Evolutionary conservation across 2,113 vertebrate genomes (phyloP).

Genomic region (Bubo scandiacus): DNA sequence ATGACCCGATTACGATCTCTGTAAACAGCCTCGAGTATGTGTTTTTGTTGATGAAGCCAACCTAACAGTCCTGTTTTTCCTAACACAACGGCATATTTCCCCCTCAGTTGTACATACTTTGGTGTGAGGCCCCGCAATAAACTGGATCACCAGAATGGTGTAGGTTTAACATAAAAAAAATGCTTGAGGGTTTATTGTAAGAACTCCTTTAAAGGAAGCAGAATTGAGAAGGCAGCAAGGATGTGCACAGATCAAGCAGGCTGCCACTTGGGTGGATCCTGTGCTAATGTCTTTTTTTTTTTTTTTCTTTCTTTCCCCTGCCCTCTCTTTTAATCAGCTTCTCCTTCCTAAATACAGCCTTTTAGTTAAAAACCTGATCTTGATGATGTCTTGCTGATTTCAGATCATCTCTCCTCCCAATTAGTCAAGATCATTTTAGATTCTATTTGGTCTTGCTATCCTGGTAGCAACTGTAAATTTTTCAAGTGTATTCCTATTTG

Average conservation of each 20-base stretch:
- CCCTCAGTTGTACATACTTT: background rate
- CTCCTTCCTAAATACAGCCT: background rate
- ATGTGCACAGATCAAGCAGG: background rate
- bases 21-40: background rate
- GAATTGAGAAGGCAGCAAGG: background rate
- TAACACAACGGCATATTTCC: background rate
- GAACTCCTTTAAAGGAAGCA: background rate
- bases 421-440: background rate
- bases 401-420: background rate
- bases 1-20: background rate
- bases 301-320: background rate
- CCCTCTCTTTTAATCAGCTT: background rate
- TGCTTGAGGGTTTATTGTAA: background rate
- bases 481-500: background rate
- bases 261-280: background rate
- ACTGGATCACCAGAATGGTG: background rate
- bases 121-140: background rate
- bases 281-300: background rate
- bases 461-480: background rate
- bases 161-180: background rate
- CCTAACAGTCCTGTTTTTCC: background rate
- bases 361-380: background rate
- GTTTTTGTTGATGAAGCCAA: background rate
- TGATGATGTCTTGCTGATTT: background rate
- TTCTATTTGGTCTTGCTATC: background rate